phyloP scores from a whole-genome alignment of 2,797 vertebrate species.

The Syngnathus acus region DNA sequence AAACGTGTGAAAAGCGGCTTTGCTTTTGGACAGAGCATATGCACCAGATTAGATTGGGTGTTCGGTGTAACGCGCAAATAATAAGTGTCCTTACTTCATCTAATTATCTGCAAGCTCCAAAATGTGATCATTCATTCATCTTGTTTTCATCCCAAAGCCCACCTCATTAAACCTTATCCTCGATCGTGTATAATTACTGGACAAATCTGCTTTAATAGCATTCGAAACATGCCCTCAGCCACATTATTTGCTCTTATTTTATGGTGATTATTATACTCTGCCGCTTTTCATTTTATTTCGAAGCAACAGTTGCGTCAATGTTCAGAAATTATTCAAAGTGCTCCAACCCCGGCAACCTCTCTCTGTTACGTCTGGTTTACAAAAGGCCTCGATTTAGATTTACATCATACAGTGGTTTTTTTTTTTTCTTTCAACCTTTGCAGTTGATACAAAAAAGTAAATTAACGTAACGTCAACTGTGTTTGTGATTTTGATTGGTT shows the following conservation, averaged over 20 bases:
- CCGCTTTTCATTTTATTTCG: not conserved
- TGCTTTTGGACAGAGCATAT: slow-evolving; percentile 16
- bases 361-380: not conserved
- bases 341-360: not conserved
- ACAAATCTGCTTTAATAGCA: not conserved
- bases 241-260: not conserved
- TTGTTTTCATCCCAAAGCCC: slow-evolving; percentile 1
- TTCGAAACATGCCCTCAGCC: not conserved
- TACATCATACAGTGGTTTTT: not conserved
- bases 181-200: not conserved
- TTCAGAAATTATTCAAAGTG: not conserved
- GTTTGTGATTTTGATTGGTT: not conserved
- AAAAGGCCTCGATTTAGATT: not conserved
- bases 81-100: slow-evolving; percentile 1
- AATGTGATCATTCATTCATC: slow-evolving; percentile 2
- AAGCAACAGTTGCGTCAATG: not conserved
- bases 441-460: not conserved
- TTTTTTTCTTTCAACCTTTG: too few species aligned
- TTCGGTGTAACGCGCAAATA: slow-evolving; percentile 2
- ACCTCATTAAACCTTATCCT: slow-evolving; percentile 1
- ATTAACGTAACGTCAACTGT: not conserved
- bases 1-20: slow-evolving; percentile 30
- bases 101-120: not conserved
- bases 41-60: slow-evolving; percentile 6
- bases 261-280: not conserved